Evolutionary conservation across 2,888 invertebrate species (phyloP), one percentile per base, ranked within the genome.

Genomic region (Nymphalis c-album): DNA sequence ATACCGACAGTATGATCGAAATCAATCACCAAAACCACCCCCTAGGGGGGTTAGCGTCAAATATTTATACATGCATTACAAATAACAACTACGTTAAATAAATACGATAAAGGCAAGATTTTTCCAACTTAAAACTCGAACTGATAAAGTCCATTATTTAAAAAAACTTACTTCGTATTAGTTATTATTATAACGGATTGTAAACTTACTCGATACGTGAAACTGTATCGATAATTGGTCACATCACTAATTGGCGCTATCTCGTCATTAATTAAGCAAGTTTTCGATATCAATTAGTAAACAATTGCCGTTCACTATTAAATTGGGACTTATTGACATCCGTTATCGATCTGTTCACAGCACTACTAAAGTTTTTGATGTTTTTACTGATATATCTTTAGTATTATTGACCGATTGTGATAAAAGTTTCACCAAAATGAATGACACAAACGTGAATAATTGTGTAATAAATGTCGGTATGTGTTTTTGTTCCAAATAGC

Each of bases 221-320:
- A 67, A 63, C 70, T 63, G 69, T 63, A 71, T 67, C 67, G 71
- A 77, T 82, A 81, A 82, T 80, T 82, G 81, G 78, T 63, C 55
- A 71, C 77, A 76, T 63, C 78, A 73, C 82, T 86, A 86, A 86
- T 86, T 85, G 84, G 81, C 75, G 78, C 77, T 78, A 72, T 68
- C 74, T 71, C 67, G 65, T 81, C 83, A 84, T 85, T 88, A 85
- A 87, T 85, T 87, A 82, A 81, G 76, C 79, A 81, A 86, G 84
- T 86, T 86, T 88, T 87, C 80, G 79, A 81, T 86, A 85, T 85
- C 85, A 86, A 85, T 87, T 83, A 80, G 79, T 78, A 80, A 83
- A 85, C 85, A 83, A 84, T 82, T 81, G 81, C 75, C 76, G 67
- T 76, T 74, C 22, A 51, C 70, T 71, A 71, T 73, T 59, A 64